Evolutionary conservation across 1,140 invertebrate genomes (phyloP), one percentile per base, ranked within the genome.

Genomic region (Cherax destructor): DNA sequence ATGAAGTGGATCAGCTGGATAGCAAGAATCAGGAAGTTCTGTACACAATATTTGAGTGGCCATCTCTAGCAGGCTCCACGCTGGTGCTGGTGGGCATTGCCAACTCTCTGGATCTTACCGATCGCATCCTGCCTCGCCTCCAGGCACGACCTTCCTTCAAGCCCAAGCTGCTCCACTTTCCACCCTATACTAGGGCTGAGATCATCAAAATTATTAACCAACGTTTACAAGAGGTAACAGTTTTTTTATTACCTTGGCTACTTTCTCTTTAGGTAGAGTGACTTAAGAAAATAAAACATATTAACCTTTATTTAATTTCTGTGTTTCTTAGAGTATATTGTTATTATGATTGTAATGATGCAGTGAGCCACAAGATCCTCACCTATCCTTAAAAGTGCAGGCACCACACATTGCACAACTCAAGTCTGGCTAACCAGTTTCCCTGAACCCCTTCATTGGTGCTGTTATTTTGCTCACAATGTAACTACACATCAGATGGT

Each of bases 1-100:
- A 99, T 94, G 99, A 99, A 95, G 98, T 99, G 86, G 99, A 99
- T 95, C 98, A 99, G 94, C 95, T 99, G 10, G 96, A 96, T 91
- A 96, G 95, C 85, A 97, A 97, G 94, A 96, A 97, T 41, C 98
- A 99, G 93, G 96, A 97, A 5, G 96, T 99, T 47, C 94, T 99
- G 18, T 99, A 99, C 94, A 97, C 97, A 1, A 96, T 99, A 92
- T 99, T 99, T 95, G 98, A 98, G 94, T 99, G 98, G 98, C 97
- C 98, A 0, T 95, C 96, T 0, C 94, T 96, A 74, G 93, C 94
- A 0, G 95, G 96, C 59, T 97, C 97, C 0, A 96, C 96, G 80
- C 94, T 99, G 0, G 96, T 99, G 89, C 95, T 99, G 3, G 96
- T 99, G 78, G 99, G 98, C 52, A 97, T 99, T 93, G 98, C 99